Base-by-base conservation (phyloP, 2,113 vertebrate genomes). In the Scomber colias region DNA sequence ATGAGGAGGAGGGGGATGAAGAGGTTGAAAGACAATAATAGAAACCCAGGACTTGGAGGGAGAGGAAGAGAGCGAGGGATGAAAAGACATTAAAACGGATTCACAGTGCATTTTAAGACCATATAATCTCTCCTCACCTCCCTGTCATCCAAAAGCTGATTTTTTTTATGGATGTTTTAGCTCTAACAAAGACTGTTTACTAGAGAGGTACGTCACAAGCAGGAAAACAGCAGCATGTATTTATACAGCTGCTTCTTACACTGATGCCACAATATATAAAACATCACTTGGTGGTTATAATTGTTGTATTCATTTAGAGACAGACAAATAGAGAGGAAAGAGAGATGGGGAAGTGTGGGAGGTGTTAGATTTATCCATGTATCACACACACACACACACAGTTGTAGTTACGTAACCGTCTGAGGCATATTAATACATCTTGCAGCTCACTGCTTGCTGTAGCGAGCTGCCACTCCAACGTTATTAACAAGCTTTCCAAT, bases 11-110 rank as follows among this genome's bases (percentile, higher is more conserved):
- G 61, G 0, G 27, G 21, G 48, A n/a, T 62, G 70, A 57, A 49
- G 51, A 45, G 72, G 67, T 46, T 66, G 54, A 71, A 67, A 78
- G 83, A 83, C 66, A 61, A 78, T 71, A 79, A 86, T 84, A 75
- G 77, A 78, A 69, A 56, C 12, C 3, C 19, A 45, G 46, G 71
- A 69, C 61, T 51, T 31, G 60, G 60, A 24, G 72, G 59, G 46
- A 50, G 75, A 67, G 60, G 51, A 57, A 24, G 57, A 73, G 62
- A 71, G 35, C 3, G 8, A 60, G 30, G 69, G 77, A 62, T 66
- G 46, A 74, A 63, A 50, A 44, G 31, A 59, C 27, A 51, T 16
- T 17, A 75, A 40, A 51, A 73, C 8, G 51, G 44, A 77, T 48
- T 50, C 8, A 51, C 30, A 27, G 57, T 45, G 46, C 35, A 65